Evolutionary conservation across 2,113 vertebrate genomes (phyloP).

Genomic region (Gambusia affinis): DNA sequence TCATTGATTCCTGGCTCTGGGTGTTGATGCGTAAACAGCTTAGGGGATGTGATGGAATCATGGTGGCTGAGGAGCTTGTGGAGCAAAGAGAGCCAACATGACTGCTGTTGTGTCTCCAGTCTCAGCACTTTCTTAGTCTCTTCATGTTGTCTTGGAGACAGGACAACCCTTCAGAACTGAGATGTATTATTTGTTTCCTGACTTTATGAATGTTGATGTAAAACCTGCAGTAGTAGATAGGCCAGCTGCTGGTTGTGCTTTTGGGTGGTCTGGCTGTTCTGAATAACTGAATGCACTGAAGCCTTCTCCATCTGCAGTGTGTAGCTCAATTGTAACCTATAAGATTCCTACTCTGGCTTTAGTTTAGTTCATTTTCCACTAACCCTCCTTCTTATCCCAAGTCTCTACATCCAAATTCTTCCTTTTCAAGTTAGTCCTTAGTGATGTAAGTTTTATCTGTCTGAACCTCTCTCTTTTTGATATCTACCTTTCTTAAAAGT

Average conservation of each 20-base stretch:
- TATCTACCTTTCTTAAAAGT: background rate
- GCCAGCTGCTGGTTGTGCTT: background rate
- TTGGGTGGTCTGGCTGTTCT: background rate
- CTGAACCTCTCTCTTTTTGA: conserved; percentile 5
- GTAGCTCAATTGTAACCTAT: background rate
- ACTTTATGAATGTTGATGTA: background rate
- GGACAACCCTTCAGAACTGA: background rate
- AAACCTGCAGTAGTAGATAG: background rate
- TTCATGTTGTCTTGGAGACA: conserved; percentile 2
- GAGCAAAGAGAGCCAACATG: conserved; percentile 18
- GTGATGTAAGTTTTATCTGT: background rate
- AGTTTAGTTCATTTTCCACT: background rate
- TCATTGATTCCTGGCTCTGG: conserved; percentile 46
- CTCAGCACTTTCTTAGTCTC: background rate
- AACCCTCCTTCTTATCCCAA: background rate
- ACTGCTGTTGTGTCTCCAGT: background rate
- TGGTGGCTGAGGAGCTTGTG: conserved; percentile 27
- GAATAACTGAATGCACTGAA: background rate
- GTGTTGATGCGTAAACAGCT: conserved; percentile 54
- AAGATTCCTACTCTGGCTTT: background rate
- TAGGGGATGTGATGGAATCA: conserved; percentile 48
- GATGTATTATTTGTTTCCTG: background rate
- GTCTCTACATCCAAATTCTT: background rate
- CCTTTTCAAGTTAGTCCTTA: background rate
- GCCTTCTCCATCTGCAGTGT: background rate